Conservation (phyloP, 1,140 invertebrate species). For the Drosophila willistoni region DNA sequence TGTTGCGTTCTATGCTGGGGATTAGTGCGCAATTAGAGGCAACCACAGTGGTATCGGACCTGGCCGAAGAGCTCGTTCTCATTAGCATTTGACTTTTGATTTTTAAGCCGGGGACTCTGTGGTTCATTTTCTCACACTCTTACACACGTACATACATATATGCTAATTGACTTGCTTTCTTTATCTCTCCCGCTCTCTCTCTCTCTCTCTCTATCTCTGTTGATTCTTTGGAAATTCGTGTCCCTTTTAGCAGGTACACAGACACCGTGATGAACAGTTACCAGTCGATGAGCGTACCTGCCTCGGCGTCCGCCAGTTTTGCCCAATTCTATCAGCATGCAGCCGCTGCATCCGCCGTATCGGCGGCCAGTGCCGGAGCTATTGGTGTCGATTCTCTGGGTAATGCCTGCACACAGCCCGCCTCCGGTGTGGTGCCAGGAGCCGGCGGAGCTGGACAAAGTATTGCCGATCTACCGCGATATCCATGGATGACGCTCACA, state of each 20-base stretch:
- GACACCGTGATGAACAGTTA: conserved; percentile 83
- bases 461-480: conserved; percentile 92
- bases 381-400: conserved; percentile 82
- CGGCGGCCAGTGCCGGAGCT: conserved; percentile 85
- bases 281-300: conserved; percentile 83
- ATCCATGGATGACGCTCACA: conserved; percentile 99
- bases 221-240: background rate
- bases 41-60: conserved; percentile 45
- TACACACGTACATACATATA: conserved; percentile 25
- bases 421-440: conserved; percentile 83
- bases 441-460: conserved; percentile 87
- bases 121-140: background rate
- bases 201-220: background rate
- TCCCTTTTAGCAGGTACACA: conserved; percentile 72
- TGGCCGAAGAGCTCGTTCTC: conserved; percentile 47
- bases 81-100: conserved; percentile 65
- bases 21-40: conserved; percentile 71
- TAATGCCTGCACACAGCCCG: conserved; percentile 85
- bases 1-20: conserved; percentile 56
- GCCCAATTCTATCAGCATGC: conserved; percentile 95
- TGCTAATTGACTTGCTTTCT: conserved; percentile 42
- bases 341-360: conserved; percentile 85
- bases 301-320: conserved; percentile 84
- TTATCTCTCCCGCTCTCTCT: conserved; percentile 16
- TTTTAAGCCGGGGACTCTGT: conserved; percentile 11